Evolutionary conservation across 2,797 vertebrate species (phyloP).

Genomic region (Anabacerthia variegaticeps): DNA sequence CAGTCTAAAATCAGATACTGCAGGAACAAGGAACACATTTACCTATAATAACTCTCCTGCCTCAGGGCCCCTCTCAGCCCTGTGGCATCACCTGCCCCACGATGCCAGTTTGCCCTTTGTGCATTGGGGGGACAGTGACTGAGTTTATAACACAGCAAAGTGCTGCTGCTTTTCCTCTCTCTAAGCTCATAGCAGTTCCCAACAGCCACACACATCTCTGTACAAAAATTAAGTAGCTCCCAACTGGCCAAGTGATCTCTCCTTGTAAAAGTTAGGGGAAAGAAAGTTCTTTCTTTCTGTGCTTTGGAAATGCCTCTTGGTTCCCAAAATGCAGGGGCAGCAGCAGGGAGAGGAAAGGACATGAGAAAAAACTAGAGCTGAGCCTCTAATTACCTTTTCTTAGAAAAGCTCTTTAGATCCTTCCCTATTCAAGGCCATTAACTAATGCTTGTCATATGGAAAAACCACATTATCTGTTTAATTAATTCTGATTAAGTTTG

Average conservation of each 20-base stretch:
- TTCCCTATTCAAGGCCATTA: neutral
- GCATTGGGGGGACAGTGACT: fast-evolving
- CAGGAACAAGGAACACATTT: fast-evolving
- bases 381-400: neutral
- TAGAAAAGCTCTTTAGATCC: neutral
- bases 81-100: neutral
- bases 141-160: neutral
- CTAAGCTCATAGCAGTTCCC: neutral
- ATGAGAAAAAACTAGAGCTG: neutral
- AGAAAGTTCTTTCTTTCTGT: neutral
- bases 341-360: neutral
- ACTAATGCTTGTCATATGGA: neutral
- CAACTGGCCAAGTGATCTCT: neutral
- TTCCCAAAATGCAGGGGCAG: neutral
- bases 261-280: neutral
- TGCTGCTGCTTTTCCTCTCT: neutral
- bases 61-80: fast-evolving
- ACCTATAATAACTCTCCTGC: fast-evolving
- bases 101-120: fast-evolving
- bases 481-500: neutral
- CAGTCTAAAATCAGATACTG: neutral
- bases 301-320: neutral
- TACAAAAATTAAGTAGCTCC: neutral
- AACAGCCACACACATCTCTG: neutral
- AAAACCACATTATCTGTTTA: neutral